These are phyloP conservation scores for Sinocyclocheilus maitianheensis DNA, from an alignment of 2,113 vertebrate genomes.

Conservation along the genomic window DNA sequence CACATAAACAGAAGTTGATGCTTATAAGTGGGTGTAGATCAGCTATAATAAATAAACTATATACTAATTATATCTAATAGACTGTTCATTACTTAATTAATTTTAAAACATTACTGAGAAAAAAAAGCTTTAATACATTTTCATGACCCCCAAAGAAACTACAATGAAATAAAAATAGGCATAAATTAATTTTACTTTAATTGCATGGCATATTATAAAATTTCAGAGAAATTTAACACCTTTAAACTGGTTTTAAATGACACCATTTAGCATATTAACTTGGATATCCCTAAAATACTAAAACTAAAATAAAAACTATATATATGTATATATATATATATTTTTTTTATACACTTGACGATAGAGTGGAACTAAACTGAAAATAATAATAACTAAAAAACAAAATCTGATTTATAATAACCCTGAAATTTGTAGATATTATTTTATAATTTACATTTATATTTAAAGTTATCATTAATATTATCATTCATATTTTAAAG, in stretches of 20 bases:
- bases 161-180: neutral
- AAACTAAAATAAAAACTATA: too few species aligned
- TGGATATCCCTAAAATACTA: neutral
- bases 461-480: too few species aligned
- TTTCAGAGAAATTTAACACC: too few species aligned
- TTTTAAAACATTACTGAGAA: neutral
- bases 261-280: neutral
- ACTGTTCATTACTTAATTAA: neutral
- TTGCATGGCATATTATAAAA: too few species aligned
- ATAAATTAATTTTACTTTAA: neutral
- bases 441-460: too few species aligned
- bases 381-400: too few species aligned
- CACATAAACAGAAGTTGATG: neutral
- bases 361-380: too few species aligned
- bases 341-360: too few species aligned
- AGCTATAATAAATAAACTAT: neutral
- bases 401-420: too few species aligned
- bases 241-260: neutral
- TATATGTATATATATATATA: too few species aligned
- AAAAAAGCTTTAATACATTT: neutral
- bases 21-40: neutral
- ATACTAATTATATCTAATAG: neutral
- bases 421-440: too few species aligned
- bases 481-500: too few species aligned
- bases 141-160: neutral